Percentiles rank a stretch among this genome's conserved stretches.
Evolutionary conservation across 2,113 vertebrate species (phyloP).

Genomic region (Chloroceryle aenea): DNA sequence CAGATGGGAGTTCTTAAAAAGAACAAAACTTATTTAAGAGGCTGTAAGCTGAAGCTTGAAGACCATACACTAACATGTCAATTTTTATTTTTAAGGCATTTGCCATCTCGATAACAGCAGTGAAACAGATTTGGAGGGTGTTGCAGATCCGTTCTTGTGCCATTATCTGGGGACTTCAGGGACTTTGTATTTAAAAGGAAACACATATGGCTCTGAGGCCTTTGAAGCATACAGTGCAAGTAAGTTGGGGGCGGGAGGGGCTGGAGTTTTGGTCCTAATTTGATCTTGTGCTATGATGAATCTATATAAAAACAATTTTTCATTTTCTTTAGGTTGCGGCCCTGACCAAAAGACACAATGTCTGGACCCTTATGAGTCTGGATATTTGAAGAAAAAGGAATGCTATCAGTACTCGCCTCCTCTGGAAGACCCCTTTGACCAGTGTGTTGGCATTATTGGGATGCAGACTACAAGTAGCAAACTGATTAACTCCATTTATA

Average conservation of each 20-base stretch:
- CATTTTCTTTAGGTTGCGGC: constrained; percentile 74
- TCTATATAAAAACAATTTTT: background rate
- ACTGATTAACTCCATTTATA: constrained; percentile 53
- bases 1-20: background rate
- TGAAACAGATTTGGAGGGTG: constrained; percentile 87
- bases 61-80: background rate
- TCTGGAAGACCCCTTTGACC: constrained; percentile 82
- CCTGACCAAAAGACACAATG: constrained; percentile 77
- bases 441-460: background rate
- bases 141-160: constrained; percentile 87
- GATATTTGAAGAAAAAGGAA: constrained; percentile 80
- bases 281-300: background rate
- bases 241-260: constrained; percentile 20
- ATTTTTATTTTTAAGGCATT: constrained; percentile 76
- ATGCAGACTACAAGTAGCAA: constrained; percentile 49
- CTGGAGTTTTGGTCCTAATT: background rate
- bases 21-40: background rate
- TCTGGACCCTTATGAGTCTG: constrained; percentile 77
- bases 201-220: constrained; percentile 77
- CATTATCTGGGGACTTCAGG: constrained; percentile 84
- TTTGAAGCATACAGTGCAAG: constrained; percentile 74
- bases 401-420: constrained; percentile 68
- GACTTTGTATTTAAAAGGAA: constrained; percentile 82
- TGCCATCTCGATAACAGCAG: constrained; percentile 89
- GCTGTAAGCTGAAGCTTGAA: background rate